Conservation (phyloP, 2,888 invertebrate genomes). For the Teleogryllus oceanicus region DNA sequence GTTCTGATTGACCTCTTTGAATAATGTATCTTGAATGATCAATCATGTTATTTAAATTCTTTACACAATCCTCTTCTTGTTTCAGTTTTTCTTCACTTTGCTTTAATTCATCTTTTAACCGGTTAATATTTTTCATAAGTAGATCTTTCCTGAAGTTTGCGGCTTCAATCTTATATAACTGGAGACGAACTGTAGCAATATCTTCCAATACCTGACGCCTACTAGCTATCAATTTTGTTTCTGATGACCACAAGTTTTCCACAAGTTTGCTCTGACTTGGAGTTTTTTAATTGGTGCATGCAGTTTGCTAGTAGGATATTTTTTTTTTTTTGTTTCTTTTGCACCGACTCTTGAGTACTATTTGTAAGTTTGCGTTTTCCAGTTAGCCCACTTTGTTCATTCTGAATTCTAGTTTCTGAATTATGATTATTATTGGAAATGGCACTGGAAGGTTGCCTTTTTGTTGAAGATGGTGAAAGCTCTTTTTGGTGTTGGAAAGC, state of each 20-base stretch:
- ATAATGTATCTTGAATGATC: not conserved
- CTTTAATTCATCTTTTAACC: not conserved
- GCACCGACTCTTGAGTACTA: no score
- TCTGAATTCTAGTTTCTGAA: no score
- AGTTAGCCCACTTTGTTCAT: no score
- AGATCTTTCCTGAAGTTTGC: not conserved
- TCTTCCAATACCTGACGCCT: not conserved
- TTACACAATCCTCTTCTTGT: not conserved
- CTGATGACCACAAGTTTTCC: not conserved
- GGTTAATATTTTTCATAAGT: not conserved
- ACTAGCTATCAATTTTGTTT: not conserved
- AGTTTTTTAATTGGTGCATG: no score
- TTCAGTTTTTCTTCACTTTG: not conserved
- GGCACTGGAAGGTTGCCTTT: no score
- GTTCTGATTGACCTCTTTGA: not conserved
- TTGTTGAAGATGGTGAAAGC: no score
- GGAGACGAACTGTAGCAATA: not conserved
- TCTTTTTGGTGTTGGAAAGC: no score
- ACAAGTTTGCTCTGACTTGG: not conserved
- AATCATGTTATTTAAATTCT: not conserved
- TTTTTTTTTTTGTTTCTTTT: no score
- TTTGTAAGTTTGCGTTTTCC: no score
- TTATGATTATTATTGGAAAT: no score
- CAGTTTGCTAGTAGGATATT: no score
- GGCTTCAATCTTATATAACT: not conserved